Base-by-base conservation (phyloP, 2,797 vertebrate species). In the Gymnopithys bicolor region DNA sequence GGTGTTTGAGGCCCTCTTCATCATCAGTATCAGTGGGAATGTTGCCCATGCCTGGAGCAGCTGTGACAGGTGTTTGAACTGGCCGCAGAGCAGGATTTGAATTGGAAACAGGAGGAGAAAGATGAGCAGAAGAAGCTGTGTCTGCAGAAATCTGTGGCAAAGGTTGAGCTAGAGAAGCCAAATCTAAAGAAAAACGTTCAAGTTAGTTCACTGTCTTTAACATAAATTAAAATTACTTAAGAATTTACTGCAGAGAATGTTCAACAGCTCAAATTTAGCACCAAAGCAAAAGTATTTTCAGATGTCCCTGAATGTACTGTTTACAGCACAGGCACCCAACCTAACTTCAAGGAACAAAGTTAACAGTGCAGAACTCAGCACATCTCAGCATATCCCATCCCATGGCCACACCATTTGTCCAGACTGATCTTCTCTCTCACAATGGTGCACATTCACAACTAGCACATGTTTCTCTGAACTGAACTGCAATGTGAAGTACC, bases 1-100 rank as follows among this genome's bases (percentile, higher is more conserved):
- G 98, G 96, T 99, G 99, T 97, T 99, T 99, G 79, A 99, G 98
- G 81, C 99, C 98, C 95, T 99, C 99, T 84, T 99, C 99, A 97
- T 99, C 99, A 97, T 99, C 99, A 46, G 98, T 97, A 84, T 99
- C 99, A 30, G 98, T 70, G 92, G 97, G 93, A 95, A 98, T 93
- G 87, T 73, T 94, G 39, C 97, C 97, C 97, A 98, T 98, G 30
- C 98, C 98, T 60, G 98, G 98, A 93, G 98, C 98, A 95, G 98
- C 95, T 79, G 97, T 81, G 15, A 97, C 97, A 60, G 98, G 96
- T 59, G 98, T 96, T 87, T 98, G 97, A 83, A 98, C 98, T 55
- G 98, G 97, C 89, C 95, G 98, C 91, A 98, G 92, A 94, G 97
- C 98, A 98, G 95, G 97, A 95, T 98, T 97, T 91, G 98, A 96